These are phyloP conservation scores for Pelobates fuscus DNA, from an alignment of 2,113 vertebrate species.

Conservation along the genomic window DNA sequence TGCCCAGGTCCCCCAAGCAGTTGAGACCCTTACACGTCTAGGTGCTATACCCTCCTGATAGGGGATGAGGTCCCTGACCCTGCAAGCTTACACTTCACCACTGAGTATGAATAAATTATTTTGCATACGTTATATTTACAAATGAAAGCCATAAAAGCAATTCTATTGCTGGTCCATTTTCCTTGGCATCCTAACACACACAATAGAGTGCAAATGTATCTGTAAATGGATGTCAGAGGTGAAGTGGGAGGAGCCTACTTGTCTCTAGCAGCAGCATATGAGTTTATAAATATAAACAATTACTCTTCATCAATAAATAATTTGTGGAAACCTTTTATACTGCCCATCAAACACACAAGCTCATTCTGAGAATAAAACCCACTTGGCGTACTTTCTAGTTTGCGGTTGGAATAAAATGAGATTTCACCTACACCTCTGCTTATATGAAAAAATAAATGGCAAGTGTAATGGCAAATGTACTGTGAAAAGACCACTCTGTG, in stretches of 20 bases:
- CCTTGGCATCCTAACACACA: conserved; percentile 2
- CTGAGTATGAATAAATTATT: too few relatives aligned
- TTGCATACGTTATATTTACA: background rate
- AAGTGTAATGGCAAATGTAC: conserved; percentile 8
- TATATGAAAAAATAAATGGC: conserved; percentile 4
- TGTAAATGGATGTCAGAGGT: conserved; percentile 45
- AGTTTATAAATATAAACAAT: conserved; percentile 42
- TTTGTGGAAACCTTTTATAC: conserved; percentile 40
- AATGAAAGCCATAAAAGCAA: background rate
- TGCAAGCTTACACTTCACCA: too few relatives aligned
- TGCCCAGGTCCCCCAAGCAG: too few relatives aligned
- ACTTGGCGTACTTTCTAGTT: conserved; percentile 27
- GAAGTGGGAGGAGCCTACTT: conserved; percentile 14
- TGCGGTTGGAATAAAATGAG: conserved; percentile 34
- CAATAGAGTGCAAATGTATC: conserved; percentile 12
- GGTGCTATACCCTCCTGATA: too few relatives aligned
- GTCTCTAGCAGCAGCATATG: conserved; percentile 26
- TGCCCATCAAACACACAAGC: conserved; percentile 24
- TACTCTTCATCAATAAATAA: conserved; percentile 45
- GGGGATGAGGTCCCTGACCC: too few relatives aligned
- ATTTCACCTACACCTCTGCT: conserved; percentile 8
- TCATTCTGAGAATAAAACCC: conserved; percentile 27
- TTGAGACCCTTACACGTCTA: too few relatives aligned
- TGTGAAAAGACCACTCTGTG: conserved; percentile 24
- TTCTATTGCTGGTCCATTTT: background rate